These are phyloP conservation scores for Laticauda laticaudata DNA, from an alignment of 2,113 vertebrate species.

Conservation along the genomic window DNA sequence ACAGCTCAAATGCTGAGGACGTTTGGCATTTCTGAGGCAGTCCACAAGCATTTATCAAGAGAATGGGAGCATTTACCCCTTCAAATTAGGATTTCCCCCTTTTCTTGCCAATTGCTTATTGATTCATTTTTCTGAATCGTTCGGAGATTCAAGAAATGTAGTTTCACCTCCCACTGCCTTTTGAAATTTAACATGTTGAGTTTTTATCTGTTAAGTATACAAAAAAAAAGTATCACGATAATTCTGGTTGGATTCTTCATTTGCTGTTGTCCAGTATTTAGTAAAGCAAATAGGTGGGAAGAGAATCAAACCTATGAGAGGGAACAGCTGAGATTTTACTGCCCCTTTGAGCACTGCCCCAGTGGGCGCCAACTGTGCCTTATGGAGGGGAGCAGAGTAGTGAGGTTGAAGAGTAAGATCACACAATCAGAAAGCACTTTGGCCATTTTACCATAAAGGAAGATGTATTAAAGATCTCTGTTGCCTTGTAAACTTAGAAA, in stretches of 20 bases:
- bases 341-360: neutral
- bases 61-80: neutral
- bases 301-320: neutral
- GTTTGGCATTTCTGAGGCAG: neutral
- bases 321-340: neutral
- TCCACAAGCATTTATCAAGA: neutral
- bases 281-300: neutral
- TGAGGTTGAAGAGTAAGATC: neutral
- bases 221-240: neutral
- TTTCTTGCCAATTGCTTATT: neutral
- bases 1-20: neutral
- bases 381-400: neutral
- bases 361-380: neutral
- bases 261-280: neutral
- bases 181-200: neutral
- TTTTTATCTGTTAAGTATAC: neutral
- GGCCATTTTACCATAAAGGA: neutral
- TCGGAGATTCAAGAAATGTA: neutral
- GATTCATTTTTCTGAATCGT: neutral
- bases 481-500: neutral
- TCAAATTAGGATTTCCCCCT: neutral
- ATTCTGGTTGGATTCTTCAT: neutral
- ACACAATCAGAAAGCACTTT: neutral
- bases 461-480: neutral
- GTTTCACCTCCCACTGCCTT: neutral